These are phyloP conservation scores for Ethmia dodecea DNA, from an alignment of 2,888 invertebrate genomes.

Conservation along the genomic window DNA sequence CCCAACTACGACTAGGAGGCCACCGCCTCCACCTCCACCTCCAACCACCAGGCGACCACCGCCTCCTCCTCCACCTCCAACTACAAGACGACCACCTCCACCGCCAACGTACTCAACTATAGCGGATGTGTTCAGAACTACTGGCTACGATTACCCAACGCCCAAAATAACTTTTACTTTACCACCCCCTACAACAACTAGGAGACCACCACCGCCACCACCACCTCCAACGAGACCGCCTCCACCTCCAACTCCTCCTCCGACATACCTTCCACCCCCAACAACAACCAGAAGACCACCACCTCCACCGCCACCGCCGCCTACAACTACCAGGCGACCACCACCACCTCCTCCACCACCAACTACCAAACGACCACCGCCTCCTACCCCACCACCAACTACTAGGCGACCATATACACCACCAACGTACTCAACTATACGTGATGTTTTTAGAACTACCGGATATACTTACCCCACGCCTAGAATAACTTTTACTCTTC, in stretches of 20 bases:
- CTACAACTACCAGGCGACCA: constrained; percentile 20
- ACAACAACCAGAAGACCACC: constrained; percentile 21
- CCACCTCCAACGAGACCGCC: constrained; percentile 16
- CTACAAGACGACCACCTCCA: constrained; percentile 16
- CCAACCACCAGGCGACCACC: constrained; percentile 15
- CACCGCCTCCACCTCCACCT: constrained; percentile 22
- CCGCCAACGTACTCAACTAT: constrained; percentile 21
- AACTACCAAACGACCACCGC: constrained; percentile 18
- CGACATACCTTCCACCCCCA: constrained; percentile 16
- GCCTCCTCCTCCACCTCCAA: constrained; percentile 8
- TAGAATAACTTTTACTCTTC: constrained; percentile 12
- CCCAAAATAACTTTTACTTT: constrained; percentile 27
- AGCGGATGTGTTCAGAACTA: constrained; percentile 26
- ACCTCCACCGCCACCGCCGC: constrained; percentile 17
- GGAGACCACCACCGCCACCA: constrained; percentile 20
- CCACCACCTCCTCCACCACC: constrained; percentile 19
- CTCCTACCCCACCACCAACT: constrained; percentile 18
- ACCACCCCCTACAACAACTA: constrained; percentile 13
- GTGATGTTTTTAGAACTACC: constrained; percentile 9
- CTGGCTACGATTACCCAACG: constrained; percentile 40
- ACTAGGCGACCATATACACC: too few species aligned
- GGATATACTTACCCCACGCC: constrained; percentile 14
- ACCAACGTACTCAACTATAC: constrained; percentile 11
- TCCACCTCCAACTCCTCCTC: constrained; percentile 17
- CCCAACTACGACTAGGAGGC: constrained; percentile 16